These are phyloP conservation scores for Dryadula phaetusa DNA, from an alignment of 2,888 invertebrate genomes.

Conservation along the genomic window DNA sequence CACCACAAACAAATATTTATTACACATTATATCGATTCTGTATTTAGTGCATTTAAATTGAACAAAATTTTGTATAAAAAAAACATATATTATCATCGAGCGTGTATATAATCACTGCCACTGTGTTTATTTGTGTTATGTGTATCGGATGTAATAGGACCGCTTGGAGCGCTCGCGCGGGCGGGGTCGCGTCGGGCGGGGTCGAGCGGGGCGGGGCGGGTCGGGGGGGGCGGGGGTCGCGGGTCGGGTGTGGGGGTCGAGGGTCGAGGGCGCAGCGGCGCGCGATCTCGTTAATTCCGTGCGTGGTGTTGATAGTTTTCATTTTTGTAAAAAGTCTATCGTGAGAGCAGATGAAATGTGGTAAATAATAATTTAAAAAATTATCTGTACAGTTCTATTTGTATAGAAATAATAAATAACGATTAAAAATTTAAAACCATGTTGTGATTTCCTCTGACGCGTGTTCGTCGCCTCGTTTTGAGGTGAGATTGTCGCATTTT, in stretches of 20 bases:
- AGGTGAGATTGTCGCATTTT: conserved; percentile 64
- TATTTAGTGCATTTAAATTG: conserved; percentile 71
- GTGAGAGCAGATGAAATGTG: conserved; percentile 80
- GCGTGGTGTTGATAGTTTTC: conserved; percentile 83
- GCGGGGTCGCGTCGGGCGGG: conserved; percentile 30
- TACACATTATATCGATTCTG: conserved; percentile 36
- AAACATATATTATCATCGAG: conserved; percentile 56
- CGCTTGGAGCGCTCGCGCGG: conserved; percentile 62
- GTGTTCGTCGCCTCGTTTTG: conserved; percentile 56
- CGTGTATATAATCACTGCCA: conserved; percentile 71
- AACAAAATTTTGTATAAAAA: conserved; percentile 57
- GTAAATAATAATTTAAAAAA: conserved; percentile 84
- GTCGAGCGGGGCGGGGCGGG: conserved; percentile 23
- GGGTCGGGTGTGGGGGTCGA: conserved; percentile 38
- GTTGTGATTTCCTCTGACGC: conserved; percentile 81
- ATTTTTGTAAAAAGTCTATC: conserved; percentile 86
- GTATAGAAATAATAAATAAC: conserved; percentile 86
- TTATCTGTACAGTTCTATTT: conserved; percentile 86
- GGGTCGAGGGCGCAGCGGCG: conserved; percentile 51
- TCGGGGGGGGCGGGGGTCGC: conserved; percentile 37
- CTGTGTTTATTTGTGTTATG: conserved; percentile 63
- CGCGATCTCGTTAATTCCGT: conserved; percentile 77
- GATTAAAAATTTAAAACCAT: conserved; percentile 81
- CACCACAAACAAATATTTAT: conserved; percentile 18
- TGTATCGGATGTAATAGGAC: conserved; percentile 52